Base-by-base conservation (phyloP, 2,113 vertebrate species). In the Quiscalus mexicanus region DNA sequence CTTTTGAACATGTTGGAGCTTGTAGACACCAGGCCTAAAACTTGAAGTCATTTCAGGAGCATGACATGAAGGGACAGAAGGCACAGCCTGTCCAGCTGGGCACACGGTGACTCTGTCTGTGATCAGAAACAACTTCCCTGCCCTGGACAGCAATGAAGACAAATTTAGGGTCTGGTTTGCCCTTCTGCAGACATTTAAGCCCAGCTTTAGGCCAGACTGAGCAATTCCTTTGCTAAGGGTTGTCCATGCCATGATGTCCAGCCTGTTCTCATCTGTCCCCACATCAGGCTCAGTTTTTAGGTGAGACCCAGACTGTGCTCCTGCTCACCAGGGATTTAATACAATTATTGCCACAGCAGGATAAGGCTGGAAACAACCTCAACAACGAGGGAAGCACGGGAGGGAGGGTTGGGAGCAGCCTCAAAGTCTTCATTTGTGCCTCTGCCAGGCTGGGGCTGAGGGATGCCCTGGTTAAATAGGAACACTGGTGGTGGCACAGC, bases 211-310 rank as follows among this genome's bases (percentile, higher is more conserved):
- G 65, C 41, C 47, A 56, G 67, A 5, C 11, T 11, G 13, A 52
- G 56, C 41, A 69, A 55, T 31, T 53, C 22, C 55, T 84, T 53
- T 3, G 3, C 47, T 7, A 6, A 42, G 45, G 35, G 8, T 1
- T 47, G 56, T 17, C 56, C 11, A 0, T 14, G 23, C 4, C 1
- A 1, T 6, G 50, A 6, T 39, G 24, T 5, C 62, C 70, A 78
- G 79, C n/a, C 56, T 8, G 49, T 16, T 55, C 58, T 64, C 76
- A 3, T 5, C 42, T 24, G 3, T 12, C 65, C 45, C 7, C 25
- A 5, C 0, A 1, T 3, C 64, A 44, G n/a, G 59, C 52, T 59
- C 31, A 7, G 63, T 15, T 37, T 3, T 2, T 0, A n/a, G 10
- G 30, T 16, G 8, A 55, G 23, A 28, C 31, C 31, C 52, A 52